Evolutionary conservation across 2,888 invertebrate species (phyloP), one percentile per base, ranked within the genome.

Genomic region (Rotaria sp.): DNA sequence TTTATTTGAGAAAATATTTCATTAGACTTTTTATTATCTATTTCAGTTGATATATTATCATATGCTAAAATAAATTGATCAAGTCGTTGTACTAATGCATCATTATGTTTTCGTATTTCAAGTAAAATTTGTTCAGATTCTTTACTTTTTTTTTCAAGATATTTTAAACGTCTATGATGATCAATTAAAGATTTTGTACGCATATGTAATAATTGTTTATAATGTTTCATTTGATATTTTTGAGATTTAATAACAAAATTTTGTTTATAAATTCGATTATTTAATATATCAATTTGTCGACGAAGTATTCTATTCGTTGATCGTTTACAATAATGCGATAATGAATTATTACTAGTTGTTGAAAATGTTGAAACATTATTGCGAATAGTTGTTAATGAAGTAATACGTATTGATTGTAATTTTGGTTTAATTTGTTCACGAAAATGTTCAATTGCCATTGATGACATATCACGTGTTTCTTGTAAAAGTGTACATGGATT

Each of bases 391-490:
- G 26, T 26, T 80, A 80, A 80, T n/a, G 80, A 45, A 4, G 13
- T 18, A 26, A 45, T n/a, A 13, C 45, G 41, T 13, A 45, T 80
- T 45, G 45, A 45, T 45, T 80, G 80, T 80, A 80, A n/a, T 80
- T 94, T 94, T 15, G 96, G 95, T 91, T 96, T 96, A 90, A 96
- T 95, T 90, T 95, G 94, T 89, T 96, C 96, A 90, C 96, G 96
- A 90, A 96, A 96, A 91, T 96, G 95, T 90, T 96, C 96, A 92
- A 96, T 96, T 0, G 96, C 96, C 95, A 95, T 96, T 87, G 95
- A 95, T 57, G 96, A 96, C 88, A 96, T 95, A 89, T 96, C 96
- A 0, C 96, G 92, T 15, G 96, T 90, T 90, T 96, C 96, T 90
- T 96, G 95, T 0, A 96, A 91, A 21, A 95, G 94, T 89, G 96